Conservation (phyloP, 2,113 vertebrate genomes). For the Hypomesus transpacificus region DNA sequence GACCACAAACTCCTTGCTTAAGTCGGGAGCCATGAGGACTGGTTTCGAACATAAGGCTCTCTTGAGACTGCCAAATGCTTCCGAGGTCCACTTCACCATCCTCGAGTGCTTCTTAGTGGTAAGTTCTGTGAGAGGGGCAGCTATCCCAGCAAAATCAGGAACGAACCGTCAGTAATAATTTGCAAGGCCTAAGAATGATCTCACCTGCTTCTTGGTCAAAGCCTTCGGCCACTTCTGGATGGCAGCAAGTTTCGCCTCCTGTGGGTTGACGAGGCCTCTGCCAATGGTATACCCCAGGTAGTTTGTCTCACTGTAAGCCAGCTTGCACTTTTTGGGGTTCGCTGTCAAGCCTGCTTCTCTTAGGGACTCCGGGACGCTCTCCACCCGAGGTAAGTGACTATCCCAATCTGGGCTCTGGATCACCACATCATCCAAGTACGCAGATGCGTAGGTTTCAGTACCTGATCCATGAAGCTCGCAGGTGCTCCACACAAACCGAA, state of each 20-base stretch:
- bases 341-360: not conserved
- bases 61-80: too few species aligned
- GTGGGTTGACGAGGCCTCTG: not conserved
- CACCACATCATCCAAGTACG: not conserved
- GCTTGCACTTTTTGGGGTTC: not conserved
- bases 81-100: too few species aligned
- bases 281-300: not conserved
- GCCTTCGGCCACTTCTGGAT: not conserved
- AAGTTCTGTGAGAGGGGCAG: too few species aligned
- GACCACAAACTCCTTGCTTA: too few species aligned
- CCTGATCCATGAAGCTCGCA: constrained; percentile 1
- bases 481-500: constrained; percentile 11
- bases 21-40: too few species aligned
- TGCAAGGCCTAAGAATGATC: too few species aligned
- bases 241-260: not conserved
- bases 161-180: too few species aligned
- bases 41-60: too few species aligned
- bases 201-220: too few species aligned
- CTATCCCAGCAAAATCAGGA: too few species aligned
- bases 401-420: not conserved
- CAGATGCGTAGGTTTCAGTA: not conserved
- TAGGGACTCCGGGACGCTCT: not conserved
- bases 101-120: too few species aligned
- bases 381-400: not conserved
- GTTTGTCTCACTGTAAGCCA: not conserved